A percentile compares a stretch with the other conserved stretches of the same genome.
Evolutionary conservation across 2,888 invertebrate genomes (phyloP).

Genomic region (Troglohyphantes excavatus): DNA sequence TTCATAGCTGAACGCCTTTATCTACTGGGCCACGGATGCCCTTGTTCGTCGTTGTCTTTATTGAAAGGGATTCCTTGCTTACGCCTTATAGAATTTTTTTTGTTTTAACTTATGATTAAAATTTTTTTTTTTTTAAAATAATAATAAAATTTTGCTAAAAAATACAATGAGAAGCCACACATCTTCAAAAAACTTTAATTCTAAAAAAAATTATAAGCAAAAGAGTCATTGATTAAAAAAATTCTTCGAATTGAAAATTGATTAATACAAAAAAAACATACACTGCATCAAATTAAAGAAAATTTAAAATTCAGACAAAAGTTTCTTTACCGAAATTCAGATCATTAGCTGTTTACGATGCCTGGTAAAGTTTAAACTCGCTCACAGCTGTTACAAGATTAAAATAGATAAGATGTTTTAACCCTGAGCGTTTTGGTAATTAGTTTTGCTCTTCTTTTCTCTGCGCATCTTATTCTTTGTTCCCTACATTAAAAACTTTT

Average conservation of each 20-base stretch:
- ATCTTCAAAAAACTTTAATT: not conserved
- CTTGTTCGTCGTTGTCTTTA: too few species aligned
- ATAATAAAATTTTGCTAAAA: too few species aligned
- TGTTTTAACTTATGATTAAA: too few species aligned
- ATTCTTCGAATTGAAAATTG: not conserved
- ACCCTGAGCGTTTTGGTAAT: conserved; percentile 45
- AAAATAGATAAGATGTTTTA: conserved; percentile 34
- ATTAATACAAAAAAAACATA: not conserved
- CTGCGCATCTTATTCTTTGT: not conserved
- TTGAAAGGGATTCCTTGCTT: too few species aligned
- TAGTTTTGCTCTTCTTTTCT: conserved; percentile 34
- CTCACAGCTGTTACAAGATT: conserved; percentile 46
- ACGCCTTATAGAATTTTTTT: too few species aligned
- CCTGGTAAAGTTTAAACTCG: conserved; percentile 34
- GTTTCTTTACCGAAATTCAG: conserved; percentile 16
- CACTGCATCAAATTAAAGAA: not conserved
- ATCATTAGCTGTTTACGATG: conserved; percentile 33
- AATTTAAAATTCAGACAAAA: conserved; percentile 8
- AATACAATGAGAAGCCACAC: too few species aligned
- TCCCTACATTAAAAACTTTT: conserved; percentile 39
- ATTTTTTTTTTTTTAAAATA: too few species aligned
- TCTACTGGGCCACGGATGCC: too few species aligned
- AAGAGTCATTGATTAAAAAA: not conserved
- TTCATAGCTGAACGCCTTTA: too few species aligned
- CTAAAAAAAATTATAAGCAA: not conserved